Percentiles rank a stretch among this genome's conserved stretches.
phyloP scores from a whole-genome alignment of 2,797 vertebrate species.

The Hybognathus amarus region DNA sequence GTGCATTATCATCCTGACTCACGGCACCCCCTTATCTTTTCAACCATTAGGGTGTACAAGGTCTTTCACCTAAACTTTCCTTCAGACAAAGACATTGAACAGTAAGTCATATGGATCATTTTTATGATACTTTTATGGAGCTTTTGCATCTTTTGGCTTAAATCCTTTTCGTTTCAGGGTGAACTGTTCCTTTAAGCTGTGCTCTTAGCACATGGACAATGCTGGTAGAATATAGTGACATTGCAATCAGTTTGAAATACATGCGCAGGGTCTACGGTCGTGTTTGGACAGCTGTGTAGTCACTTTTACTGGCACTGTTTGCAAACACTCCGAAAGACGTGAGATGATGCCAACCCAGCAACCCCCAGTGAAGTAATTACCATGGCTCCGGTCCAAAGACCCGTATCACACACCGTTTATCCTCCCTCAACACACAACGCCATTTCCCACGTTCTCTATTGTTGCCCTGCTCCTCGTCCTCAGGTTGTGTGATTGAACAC shows the following conservation, averaged over 20 bases:
- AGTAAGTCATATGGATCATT: not conserved
- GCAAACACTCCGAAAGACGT: slow-evolving; percentile 72
- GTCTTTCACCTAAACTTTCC: not conserved
- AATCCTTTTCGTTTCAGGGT: not conserved
- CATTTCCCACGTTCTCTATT: slow-evolving; percentile 17
- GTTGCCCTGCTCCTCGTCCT: not conserved
- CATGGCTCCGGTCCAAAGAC: slow-evolving; percentile 8
- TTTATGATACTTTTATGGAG: not conserved
- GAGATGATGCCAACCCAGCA: slow-evolving; percentile 40
- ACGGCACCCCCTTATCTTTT: no score
- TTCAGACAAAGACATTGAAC: not conserved
- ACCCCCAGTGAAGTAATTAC: slow-evolving; percentile 57
- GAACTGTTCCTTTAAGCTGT: not conserved
- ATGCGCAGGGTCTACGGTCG: slow-evolving; percentile 38
- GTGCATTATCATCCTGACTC: no score
- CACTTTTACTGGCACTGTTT: slow-evolving; percentile 74
- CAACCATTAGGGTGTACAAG: not conserved
- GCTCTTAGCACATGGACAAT: slow-evolving; percentile 19
- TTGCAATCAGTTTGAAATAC: slow-evolving; percentile 59
- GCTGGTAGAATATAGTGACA: slow-evolving; percentile 56
- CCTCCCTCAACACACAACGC: not conserved
- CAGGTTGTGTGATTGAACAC: slow-evolving; percentile 25
- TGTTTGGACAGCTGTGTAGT: slow-evolving; percentile 80
- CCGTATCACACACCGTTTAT: slow-evolving; percentile 37
- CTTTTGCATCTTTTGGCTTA: not conserved